These are phyloP conservation scores for Panonychus citri DNA, from an alignment of 1,140 invertebrate species.

Conservation along the genomic window DNA sequence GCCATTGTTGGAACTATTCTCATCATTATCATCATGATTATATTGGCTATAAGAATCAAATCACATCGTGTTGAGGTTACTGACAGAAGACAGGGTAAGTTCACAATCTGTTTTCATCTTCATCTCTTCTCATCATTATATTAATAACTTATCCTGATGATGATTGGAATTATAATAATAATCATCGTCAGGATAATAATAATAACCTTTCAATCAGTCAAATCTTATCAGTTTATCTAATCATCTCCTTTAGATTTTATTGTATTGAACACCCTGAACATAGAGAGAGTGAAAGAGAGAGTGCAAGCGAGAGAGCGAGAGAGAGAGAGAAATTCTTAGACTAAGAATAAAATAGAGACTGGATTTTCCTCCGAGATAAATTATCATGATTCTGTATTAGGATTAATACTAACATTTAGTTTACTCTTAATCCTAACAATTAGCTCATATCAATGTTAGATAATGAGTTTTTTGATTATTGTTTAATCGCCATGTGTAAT, in stretches of 20 bases:
- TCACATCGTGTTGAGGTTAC: background rate
- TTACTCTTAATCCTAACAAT: too few relatives aligned
- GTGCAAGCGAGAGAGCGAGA: background rate
- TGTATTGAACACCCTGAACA: background rate
- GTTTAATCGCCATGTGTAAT: too few relatives aligned
- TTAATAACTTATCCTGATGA: background rate
- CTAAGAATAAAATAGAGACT: background rate
- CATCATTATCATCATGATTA: background rate
- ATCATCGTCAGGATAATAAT: background rate
- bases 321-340: background rate
- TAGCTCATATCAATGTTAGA: too few relatives aligned
- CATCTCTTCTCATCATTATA: background rate
- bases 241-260: background rate
- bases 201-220: background rate
- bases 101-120: background rate
- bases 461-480: too few relatives aligned
- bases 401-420: too few relatives aligned
- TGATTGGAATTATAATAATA: background rate
- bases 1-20: background rate
- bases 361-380: background rate
- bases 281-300: background rate
- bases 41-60: background rate
- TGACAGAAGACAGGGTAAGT: background rate
- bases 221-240: background rate
- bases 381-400: too few relatives aligned